phyloP scores from a whole-genome alignment of 2,888 invertebrate species.

The Labia minor region DNA sequence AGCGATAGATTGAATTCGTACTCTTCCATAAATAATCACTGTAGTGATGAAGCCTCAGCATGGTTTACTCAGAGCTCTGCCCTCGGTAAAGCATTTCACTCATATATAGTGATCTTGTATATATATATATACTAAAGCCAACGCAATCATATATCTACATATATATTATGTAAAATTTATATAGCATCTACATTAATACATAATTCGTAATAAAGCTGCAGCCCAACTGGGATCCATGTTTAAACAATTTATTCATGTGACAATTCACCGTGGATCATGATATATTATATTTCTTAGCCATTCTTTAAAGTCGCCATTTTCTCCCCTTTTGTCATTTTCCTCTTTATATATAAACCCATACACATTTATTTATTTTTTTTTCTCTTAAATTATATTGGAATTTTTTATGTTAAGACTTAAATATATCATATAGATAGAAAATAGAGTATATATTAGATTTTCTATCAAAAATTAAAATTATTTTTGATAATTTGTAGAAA shows the following conservation, averaged over 20 bases:
- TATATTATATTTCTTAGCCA: background rate
- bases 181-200: background rate
- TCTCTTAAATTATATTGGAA: too few relatives aligned
- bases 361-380: too few relatives aligned
- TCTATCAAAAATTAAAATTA: too few relatives aligned
- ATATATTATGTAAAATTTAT: slow-evolving; percentile 3
- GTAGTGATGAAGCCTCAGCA: background rate
- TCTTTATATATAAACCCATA: too few relatives aligned
- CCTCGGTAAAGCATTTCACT: background rate
- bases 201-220: slow-evolving; percentile 7
- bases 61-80: background rate
- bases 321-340: background rate
- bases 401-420: too few relatives aligned
- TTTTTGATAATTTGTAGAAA: too few relatives aligned
- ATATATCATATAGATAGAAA: too few relatives aligned
- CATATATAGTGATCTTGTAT: too few relatives aligned
- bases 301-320: background rate
- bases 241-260: slow-evolving; percentile 7
- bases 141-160: background rate
- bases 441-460: too few relatives aligned
- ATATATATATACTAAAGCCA: too few relatives aligned
- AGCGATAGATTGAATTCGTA: background rate
- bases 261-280: background rate
- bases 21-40: background rate
- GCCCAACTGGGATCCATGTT: background rate